Percentiles rank a stretch among this genome's conserved stretches.
Evolutionary conservation across 1,140 invertebrate genomes (phyloP).

Genomic region (Lordiphosa stackelbergi): DNA sequence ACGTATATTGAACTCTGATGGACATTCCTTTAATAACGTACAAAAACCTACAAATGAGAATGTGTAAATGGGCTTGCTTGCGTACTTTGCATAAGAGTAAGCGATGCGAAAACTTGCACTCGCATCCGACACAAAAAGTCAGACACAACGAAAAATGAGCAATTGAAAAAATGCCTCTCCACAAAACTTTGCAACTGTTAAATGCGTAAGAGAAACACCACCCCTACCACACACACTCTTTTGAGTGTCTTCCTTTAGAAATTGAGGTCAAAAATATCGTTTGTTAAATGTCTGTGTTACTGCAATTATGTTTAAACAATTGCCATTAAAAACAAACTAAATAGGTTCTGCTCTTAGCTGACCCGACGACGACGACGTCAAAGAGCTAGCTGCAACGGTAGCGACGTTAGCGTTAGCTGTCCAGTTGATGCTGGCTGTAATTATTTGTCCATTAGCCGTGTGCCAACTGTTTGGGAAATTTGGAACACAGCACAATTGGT

Average conservation of each 20-base stretch:
- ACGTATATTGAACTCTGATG: no score
- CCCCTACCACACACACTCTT: no score
- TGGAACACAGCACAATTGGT: constrained; percentile 49
- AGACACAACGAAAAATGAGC: no score
- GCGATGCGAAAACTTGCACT: no score
- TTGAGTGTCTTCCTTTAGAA: not conserved
- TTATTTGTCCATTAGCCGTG: constrained; percentile 63
- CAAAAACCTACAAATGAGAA: no score
- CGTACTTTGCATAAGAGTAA: no score
- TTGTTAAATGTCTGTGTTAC: not conserved
- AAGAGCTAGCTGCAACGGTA: constrained; percentile 44
- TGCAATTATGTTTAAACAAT: constrained; percentile 50
- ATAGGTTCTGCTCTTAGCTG: not conserved
- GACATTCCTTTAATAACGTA: no score
- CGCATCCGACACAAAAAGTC: no score
- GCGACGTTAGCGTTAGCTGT: constrained; percentile 42
- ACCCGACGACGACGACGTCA: not conserved
- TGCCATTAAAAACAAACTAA: constrained; percentile 32
- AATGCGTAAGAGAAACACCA: no score
- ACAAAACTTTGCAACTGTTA: no score
- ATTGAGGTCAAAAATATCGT: not conserved
- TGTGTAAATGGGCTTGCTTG: no score
- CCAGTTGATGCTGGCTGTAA: constrained; percentile 49
- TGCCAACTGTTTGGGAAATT: constrained; percentile 50
- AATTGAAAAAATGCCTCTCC: no score